phyloP scores from a whole-genome alignment of 2,113 vertebrate genomes.

The Urocynchramus pylzowi region DNA sequence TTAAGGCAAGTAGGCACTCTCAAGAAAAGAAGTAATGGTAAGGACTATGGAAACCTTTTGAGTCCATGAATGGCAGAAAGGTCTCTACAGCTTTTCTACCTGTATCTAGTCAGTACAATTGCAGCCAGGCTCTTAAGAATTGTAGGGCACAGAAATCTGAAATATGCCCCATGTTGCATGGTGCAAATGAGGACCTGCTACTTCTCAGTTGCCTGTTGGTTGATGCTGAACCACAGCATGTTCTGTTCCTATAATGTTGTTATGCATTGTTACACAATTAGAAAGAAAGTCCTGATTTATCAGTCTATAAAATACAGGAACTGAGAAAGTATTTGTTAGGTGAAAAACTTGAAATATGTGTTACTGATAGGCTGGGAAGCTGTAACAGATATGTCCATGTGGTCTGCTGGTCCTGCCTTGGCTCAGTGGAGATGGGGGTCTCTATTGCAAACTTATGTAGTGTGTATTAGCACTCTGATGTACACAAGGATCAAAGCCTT shows the following conservation, averaged over 20 bases:
- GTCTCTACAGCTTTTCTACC: not conserved
- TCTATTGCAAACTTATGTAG: not conserved
- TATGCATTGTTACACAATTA: not conserved
- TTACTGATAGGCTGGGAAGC: not conserved
- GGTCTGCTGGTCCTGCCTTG: not conserved
- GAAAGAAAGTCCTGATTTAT: not conserved
- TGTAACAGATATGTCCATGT: not conserved
- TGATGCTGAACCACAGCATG: not conserved
- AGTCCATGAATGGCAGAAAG: not conserved
- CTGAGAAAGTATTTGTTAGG: not conserved
- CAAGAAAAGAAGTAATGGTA: not conserved
- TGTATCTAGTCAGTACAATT: not conserved
- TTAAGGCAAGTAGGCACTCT: not conserved
- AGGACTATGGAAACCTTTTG: not conserved
- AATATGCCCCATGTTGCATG: rapidly evolving
- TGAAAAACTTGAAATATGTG: not conserved
- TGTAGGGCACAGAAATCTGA: not conserved
- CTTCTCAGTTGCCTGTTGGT: not conserved
- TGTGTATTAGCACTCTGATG: not conserved
- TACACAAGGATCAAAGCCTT: not conserved
- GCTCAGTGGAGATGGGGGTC: not conserved
- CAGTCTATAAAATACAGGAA: not conserved
- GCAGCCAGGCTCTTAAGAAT: not conserved
- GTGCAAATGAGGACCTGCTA: not conserved
- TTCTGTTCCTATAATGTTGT: not conserved